Conservation (phyloP, 2,113 vertebrate species). For the Chunga burmeisteri region DNA sequence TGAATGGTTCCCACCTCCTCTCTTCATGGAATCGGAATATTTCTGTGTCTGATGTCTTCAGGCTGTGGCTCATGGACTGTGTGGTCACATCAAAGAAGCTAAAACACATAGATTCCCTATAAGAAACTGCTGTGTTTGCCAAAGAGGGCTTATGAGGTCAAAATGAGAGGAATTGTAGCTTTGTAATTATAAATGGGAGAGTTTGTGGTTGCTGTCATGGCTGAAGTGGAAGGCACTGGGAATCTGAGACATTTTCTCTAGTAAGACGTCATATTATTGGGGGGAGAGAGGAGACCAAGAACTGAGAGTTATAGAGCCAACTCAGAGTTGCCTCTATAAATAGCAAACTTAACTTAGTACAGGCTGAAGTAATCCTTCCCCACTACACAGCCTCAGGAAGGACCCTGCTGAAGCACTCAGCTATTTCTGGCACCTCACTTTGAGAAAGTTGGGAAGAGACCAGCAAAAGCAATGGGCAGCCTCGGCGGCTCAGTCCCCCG, state of each 20-base stretch:
- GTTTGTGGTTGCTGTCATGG: background rate
- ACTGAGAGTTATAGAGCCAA: background rate
- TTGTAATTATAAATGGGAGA: background rate
- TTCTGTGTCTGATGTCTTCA: background rate
- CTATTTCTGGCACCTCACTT: background rate
- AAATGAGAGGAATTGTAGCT: background rate
- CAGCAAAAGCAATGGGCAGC: background rate
- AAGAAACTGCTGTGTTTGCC: background rate
- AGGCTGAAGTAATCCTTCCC: background rate
- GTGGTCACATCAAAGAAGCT: background rate
- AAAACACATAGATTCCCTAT: background rate
- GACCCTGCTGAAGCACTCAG: background rate
- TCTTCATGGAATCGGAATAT: background rate
- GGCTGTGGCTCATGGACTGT: background rate
- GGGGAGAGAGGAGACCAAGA: background rate
- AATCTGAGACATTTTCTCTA: background rate
- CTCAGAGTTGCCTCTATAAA: background rate
- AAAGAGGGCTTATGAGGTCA: background rate
- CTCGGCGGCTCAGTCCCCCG: too few species aligned
- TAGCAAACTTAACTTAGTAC: background rate
- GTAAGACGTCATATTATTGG: background rate
- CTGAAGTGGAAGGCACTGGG: background rate
- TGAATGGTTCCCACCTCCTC: background rate
- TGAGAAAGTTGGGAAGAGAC: background rate
- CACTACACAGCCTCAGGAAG: fast-evolving